Evolutionary conservation across 64 coral and sea anemone genomes (phyloP), one percentile per base, ranked within the genome.

Genomic region (Trachythela sp.): DNA sequence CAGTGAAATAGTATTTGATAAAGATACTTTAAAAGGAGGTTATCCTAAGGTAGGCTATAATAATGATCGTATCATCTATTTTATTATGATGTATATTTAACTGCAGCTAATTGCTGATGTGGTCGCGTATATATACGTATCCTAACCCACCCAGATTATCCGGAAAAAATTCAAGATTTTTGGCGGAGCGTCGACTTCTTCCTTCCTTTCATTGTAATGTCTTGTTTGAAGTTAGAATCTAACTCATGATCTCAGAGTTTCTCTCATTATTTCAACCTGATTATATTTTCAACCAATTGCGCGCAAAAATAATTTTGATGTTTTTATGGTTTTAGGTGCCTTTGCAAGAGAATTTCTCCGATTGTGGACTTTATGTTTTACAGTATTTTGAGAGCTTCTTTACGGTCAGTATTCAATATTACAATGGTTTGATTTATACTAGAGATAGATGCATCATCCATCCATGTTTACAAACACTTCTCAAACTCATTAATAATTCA

Each of bases 301-400:
- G n/a, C n/a, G n/a, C n/a, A n/a, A n/a, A n/a, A n/a, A n/a, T n/a
- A n/a, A n/a, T n/a, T n/a, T n/a, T 71, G 18, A 27, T 50, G 34
- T 17, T 89, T 22, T 52, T 0, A 29, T 17, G 8, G 48, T 48
- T 17, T 38, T 30, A 94, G 93, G 86, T 91, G 10, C 93, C 93
- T 14, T 36, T 42, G 8, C 93, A 94, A 72, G 77, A 94, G 32
- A 94, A 94, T 48, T 77, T 51, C 37, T 91, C 85, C 71, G 93
- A 94, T 37, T 94, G 93, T 52, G 93, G 93, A 6, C 77, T 94
- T 8, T 94, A 87, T 85, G 89, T 94, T 14, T 80, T 91, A 41
- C 89, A 94, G 34, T 94, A 94, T 50, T 80, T 94, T 32, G 93
- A 94, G 15, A 91, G 89, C 45, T 94, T 94, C 20, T 94, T 94